These are phyloP conservation scores for Euphonia xanthogaster DNA, from an alignment of 2,797 vertebrate genomes.

Conservation along the genomic window DNA sequence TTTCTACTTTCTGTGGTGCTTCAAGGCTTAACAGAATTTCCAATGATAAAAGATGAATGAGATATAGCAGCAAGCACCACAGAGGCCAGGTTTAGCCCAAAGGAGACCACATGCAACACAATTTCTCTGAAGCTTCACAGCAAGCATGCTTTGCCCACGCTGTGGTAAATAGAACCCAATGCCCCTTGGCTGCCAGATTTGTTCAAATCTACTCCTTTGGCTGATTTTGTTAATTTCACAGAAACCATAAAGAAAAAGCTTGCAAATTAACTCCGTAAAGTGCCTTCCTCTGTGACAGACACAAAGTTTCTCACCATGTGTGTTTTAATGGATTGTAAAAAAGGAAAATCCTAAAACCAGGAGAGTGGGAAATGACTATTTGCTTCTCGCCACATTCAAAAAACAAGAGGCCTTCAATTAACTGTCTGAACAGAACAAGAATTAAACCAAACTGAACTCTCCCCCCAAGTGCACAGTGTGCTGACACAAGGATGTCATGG, in stretches of 20 bases:
- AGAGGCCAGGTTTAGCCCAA: background rate
- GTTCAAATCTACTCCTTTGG: background rate
- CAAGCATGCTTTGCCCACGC: background rate
- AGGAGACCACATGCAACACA: background rate
- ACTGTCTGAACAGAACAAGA: background rate
- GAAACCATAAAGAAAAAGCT: background rate
- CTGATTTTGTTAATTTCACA: background rate
- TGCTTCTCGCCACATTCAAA: background rate
- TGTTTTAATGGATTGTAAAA: background rate
- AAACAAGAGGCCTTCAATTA: background rate
- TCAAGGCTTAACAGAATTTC: slow-evolving; percentile 60
- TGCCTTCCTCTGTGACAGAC: background rate
- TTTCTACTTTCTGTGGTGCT: slow-evolving; percentile 62
- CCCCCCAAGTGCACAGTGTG: background rate
- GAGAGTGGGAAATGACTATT: background rate
- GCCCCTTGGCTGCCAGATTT: background rate
- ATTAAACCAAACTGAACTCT: background rate
- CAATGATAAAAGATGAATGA: slow-evolving; percentile 37
- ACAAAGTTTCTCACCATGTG: background rate
- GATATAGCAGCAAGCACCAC: background rate
- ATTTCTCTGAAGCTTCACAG: background rate
- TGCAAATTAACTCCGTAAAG: background rate
- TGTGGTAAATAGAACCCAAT: background rate
- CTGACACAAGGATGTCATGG: background rate
- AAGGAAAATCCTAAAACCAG: background rate